A percentile compares a stretch with the other conserved stretches of the same genome.
Evolutionary conservation across 1,140 invertebrate genomes (phyloP).

Genomic region (Drosophila parvula): DNA sequence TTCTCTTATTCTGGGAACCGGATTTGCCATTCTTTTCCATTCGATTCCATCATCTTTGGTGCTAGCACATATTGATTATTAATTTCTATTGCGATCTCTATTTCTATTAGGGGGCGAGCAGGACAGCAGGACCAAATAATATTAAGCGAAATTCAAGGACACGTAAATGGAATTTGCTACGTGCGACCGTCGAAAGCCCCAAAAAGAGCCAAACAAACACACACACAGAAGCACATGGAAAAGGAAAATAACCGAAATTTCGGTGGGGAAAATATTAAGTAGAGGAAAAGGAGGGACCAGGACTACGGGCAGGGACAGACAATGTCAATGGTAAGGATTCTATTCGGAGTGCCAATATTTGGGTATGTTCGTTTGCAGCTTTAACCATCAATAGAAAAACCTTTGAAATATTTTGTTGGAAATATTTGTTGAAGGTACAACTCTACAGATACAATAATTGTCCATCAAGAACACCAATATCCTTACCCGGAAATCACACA

Average conservation of each 20-base stretch:
- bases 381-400: neutral
- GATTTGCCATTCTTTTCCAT: constrained; percentile 9
- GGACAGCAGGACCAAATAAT: constrained; percentile 22
- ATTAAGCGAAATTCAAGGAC: constrained; percentile 54
- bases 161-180: constrained; percentile 57
- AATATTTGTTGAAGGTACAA: too few relatives aligned
- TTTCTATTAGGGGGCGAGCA: constrained; percentile 23
- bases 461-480: too few relatives aligned
- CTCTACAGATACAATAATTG: too few relatives aligned
- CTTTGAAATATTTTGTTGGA: too few relatives aligned
- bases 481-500: too few relatives aligned
- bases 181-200: constrained; percentile 27
- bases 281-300: neutral
- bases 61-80: constrained; percentile 60
- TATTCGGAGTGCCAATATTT: too few relatives aligned
- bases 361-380: neutral
- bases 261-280: neutral
- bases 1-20: neutral
- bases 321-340: constrained; percentile 34
- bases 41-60: constrained; percentile 12
- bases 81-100: constrained; percentile 37
- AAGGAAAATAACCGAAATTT: constrained; percentile 16
- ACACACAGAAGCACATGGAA: constrained; percentile 13
- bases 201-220: constrained; percentile 33
- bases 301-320: constrained; percentile 30